These are phyloP conservation scores for Heliconius eleuchia DNA, from an alignment of 1,140 invertebrate species.

Conservation along the genomic window DNA sequence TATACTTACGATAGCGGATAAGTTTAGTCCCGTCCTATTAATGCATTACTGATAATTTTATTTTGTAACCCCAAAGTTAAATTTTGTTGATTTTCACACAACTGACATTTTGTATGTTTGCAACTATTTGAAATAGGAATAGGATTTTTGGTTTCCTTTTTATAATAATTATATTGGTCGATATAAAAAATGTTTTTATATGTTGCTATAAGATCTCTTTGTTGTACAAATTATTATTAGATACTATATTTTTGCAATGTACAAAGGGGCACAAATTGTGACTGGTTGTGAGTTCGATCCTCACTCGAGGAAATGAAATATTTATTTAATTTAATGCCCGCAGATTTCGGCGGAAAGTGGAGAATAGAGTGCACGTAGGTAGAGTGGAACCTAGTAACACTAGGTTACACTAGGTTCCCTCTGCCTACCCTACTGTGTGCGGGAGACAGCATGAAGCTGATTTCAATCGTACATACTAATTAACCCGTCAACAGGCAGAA, in stretches of 20 bases:
- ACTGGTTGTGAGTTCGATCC: no score
- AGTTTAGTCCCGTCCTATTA: constrained; percentile 45
- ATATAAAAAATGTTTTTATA: not conserved
- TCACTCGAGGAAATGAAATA: no score
- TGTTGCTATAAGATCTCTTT: not conserved
- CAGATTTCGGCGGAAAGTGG: no score
- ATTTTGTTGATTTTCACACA: constrained; percentile 50
- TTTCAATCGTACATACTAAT: not conserved
- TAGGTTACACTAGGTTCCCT: no score
- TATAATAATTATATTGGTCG: not conserved
- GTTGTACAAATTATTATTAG: no score
- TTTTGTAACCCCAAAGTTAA: constrained; percentile 75
- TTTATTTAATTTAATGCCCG: no score
- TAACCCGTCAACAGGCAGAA: no score
- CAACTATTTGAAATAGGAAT: constrained; percentile 55
- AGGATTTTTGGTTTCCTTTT: not conserved
- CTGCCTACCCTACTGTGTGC: no score
- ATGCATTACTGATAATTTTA: constrained; percentile 73
- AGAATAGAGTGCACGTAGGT: no score
- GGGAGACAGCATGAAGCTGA: not conserved
- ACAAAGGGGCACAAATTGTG: no score
- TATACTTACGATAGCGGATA: constrained; percentile 54
- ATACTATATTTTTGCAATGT: no score
- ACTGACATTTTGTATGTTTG: constrained; percentile 55
- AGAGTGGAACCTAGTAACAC: no score